Base-by-base conservation (phyloP, 2,113 vertebrate species). In the Sylvietta virens region DNA sequence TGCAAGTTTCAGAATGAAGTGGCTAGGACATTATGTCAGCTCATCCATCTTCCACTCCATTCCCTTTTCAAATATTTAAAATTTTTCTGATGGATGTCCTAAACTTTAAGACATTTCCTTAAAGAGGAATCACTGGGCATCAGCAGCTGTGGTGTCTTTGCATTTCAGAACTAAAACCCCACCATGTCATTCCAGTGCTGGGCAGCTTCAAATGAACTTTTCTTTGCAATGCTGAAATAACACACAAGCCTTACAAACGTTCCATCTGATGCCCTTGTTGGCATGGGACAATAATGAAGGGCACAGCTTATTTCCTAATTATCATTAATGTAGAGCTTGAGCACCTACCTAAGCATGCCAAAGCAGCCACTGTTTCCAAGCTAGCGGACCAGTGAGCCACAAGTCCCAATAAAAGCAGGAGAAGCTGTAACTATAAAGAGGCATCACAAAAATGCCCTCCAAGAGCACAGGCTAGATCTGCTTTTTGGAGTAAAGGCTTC, bases 331-430 rank as follows among this genome's bases (percentile, higher is more conserved):
- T 24, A 50, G 62, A 88, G 27, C 35, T 30, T 44, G 37, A 40
- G 21, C 45, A 65, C 45, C 62, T 54, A 37, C 47, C 35, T 44
- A 64, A 82, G 58, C 0, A 1, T 7, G 17, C 22, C 62, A 44
- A 58, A 23, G 26, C 64, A 69, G 26, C 16, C 71, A 53, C 65
- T 31, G 23, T 20, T 86, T 47, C 79, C 88, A 77, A 70, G 54
- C 56, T 73, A 73, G 18, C 0, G 3, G n/a, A 66, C 48, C 79
- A 53, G 37, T 7, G 54, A 80, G 53, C 35, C 50, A 2, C 12
- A 94, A 73, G 39, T 16, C 65, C 62, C 0, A 2, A 48, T 21
- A 47, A 87, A 83, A 78, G 12, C 0, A 0, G 33, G 45, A 72
- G 72, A 24, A 76, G 66, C 20, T 12, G 9, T 8, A 28, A 40